Base-by-base conservation (phyloP, 2,888 invertebrate species). In the Sialis fuliginosa region DNA sequence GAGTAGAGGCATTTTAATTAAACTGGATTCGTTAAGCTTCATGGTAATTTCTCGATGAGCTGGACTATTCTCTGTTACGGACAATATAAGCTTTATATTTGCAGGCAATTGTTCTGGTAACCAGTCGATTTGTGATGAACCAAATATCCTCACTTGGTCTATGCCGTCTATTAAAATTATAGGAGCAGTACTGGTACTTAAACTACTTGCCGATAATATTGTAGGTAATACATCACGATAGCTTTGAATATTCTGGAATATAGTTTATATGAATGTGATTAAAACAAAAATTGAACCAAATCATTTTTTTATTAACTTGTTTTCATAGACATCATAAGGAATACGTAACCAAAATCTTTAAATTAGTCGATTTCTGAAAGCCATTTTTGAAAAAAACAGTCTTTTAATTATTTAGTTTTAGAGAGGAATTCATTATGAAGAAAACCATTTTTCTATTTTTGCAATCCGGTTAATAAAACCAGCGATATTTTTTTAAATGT, bases 81-180 rank as follows among this genome's bases (percentile, higher is more conserved):
- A 83, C 55, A 87, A 65, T 49, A 90, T 76, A 56, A 90, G 66
- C 65, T 85, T 85, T 45, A 83, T 79, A 58, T 82, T 76, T 47
- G 75, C 71, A 5, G 86, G 85, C 52, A 89, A 66, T 44, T 75
- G 72, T 46, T 71, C 68, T 6, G 88, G 87, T 53, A 90, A 68
- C 90, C 90, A 90, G 51, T 77, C 69, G 35, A 83, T 69, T 50
- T 74, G 74, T 12, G 72, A 68, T 49, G 77, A 68, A 46, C 78
- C 77, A 57, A 74, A 64, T 42, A 56, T 52, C 52, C 60, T 62
- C 48, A 77, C 69, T 59, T 78, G 75, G 58, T 83, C 82, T 40
- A 88, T 68, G 0, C 85, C 87, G 58, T 88, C 88, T 53, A 90
- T 72, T 44, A 85, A 70, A 51, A 90, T 69, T 49, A 83, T 65